These are phyloP conservation scores for Eulemur albifrons DNA, from an alignment of 2,797 vertebrate genomes.

Conservation along the genomic window DNA sequence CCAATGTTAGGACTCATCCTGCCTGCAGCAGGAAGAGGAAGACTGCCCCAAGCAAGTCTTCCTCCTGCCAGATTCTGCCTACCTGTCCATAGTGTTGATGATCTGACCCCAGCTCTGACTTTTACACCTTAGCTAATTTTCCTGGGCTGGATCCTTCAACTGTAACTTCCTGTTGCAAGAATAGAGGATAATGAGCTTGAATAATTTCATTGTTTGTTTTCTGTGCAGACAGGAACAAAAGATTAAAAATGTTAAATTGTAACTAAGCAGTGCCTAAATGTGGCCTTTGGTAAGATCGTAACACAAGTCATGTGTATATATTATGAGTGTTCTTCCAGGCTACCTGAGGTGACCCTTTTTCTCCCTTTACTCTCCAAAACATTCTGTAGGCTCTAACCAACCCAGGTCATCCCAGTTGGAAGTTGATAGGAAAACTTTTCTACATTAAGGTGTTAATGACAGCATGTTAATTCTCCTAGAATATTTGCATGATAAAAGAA, in stretches of 20 bases:
- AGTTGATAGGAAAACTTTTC: conserved; percentile 4
- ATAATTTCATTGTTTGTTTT: not conserved
- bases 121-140: not conserved
- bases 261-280: not conserved
- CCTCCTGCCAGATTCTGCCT: not conserved
- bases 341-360: not conserved
- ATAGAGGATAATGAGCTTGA: not conserved
- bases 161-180: not conserved
- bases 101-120: not conserved
- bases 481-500: conserved; percentile 41
- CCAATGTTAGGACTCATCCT: not conserved
- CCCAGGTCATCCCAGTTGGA: conserved; percentile 13
- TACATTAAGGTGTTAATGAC: not conserved
- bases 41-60: not conserved
- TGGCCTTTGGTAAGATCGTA: not conserved
- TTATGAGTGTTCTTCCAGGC: not conserved
- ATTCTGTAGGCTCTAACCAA: not conserved
- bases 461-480: not conserved
- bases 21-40: not conserved
- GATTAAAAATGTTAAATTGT: not conserved
- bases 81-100: not conserved
- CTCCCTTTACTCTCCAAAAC: not conserved
- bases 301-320: not conserved
- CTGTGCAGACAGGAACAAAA: not conserved
- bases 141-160: not conserved